Base-by-base conservation (phyloP, 1,140 invertebrate genomes). In the Drosophila arawakana region DNA sequence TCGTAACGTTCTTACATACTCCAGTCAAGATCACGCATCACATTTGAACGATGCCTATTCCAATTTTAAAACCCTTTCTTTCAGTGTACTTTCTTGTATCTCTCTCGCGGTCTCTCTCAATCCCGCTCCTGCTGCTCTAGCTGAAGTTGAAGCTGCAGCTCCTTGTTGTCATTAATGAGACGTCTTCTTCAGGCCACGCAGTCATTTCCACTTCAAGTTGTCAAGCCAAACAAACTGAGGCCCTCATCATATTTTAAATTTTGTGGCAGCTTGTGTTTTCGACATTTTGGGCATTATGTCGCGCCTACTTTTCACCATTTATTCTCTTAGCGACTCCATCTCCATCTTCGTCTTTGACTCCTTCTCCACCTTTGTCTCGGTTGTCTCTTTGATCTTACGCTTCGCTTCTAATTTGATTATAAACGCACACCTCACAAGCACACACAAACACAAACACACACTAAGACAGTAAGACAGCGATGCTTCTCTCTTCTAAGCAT, bases 131-230 rank as follows among this genome's bases (percentile, higher is more conserved):
- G 11, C 18, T 46, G 18, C 18, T 34, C 49, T 35, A 30, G 35
- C 37, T 57, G 13, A 7, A 13, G 55, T 15, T 43, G 15, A 21
- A 7, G 55, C 39, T 11, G 21, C 73, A 66, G 82, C 86, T 85
- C 74, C 86, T 90, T 91, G 88, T 90, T 90, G 86, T 90, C 86
- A 90, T 91, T 90, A 90, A 90, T 90, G 86, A 90, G 86, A 91
- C 88, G 86, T 90, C 82, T 86, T 86, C 83, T 77, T 86, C 82
- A 88, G 82, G 43, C 60, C 73, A 68, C 70, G 57, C 70, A 86
- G 83, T 86, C 86, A 82, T 91, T 82, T 91, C 80, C 86, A 90
- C 88, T 91, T 91, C 67, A 90, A 79, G 73, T 82, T 90, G 86
- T 90, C 88, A 90, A 59, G 78, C 73, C 55, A 35, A 67, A 52